Evolutionary conservation across 2,113 vertebrate genomes (phyloP).

Genomic region (Lynx canadensis): DNA sequence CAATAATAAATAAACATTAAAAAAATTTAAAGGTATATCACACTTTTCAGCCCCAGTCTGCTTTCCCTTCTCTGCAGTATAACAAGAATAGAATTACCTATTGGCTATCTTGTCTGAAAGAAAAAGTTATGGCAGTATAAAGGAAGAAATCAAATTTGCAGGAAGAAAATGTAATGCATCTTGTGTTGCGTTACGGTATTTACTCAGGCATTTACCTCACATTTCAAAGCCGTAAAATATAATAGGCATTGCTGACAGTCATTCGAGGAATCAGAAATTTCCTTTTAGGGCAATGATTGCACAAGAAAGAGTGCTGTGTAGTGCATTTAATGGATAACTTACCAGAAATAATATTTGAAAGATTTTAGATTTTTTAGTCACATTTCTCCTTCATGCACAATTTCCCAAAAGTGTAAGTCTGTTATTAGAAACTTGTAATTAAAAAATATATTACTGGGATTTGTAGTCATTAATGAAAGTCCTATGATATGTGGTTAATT

Average conservation of each 20-base stretch:
- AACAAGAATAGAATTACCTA: neutral
- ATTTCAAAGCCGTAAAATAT: neutral
- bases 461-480: neutral
- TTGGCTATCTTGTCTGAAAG: neutral
- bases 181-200: neutral
- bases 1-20: too few relatives aligned
- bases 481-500: neutral
- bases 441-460: neutral
- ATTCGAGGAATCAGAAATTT: accelerated
- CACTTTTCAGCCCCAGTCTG: neutral
- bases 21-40: neutral
- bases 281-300: accelerated
- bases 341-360: neutral
- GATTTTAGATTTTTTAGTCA: neutral
- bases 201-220: neutral
- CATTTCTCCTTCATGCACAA: neutral
- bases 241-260: neutral
- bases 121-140: neutral
- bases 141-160: constrained; percentile 40
- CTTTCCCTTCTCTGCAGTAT: neutral
- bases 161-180: neutral
- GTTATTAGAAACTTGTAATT: neutral
- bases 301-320: neutral
- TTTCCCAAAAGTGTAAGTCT: neutral
- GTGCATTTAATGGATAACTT: neutral